Percentiles rank a stretch among this genome's conserved stretches.
Conservation (phyloP, 2,797 vertebrate genomes). For the Amblyopsis hoosieri region DNA sequence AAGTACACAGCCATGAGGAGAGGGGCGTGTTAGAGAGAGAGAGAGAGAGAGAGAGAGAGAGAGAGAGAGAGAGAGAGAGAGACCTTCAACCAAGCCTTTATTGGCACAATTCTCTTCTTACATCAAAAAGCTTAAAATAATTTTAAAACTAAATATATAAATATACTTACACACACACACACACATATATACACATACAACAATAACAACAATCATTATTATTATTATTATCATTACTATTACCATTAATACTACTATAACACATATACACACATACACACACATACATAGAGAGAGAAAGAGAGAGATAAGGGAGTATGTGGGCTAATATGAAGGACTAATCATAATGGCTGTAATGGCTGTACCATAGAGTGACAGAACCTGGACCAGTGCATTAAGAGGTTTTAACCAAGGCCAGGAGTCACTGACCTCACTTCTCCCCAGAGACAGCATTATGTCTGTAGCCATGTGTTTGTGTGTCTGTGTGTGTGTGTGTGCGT, state of each 20-base stretch:
- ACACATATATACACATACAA: too few species aligned
- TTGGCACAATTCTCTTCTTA: too few species aligned
- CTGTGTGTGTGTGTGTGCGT: too few species aligned
- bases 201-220: too few species aligned
- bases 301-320: conserved; percentile 57
- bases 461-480: background rate
- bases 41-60: conserved; percentile 31
- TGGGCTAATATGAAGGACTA: conserved; percentile 67
- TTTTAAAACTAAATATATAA: too few species aligned
- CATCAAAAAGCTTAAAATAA: too few species aligned
- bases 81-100: too few species aligned
- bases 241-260: too few species aligned
- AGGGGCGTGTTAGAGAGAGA: conserved; percentile 34
- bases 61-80: conserved; percentile 45
- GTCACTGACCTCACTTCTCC: conserved; percentile 70
- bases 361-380: conserved; percentile 79
- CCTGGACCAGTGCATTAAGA: conserved; percentile 76
- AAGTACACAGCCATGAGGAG: conserved; percentile 39
- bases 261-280: too few species aligned
- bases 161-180: too few species aligned
- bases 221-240: too few species aligned
- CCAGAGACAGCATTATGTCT: conserved; percentile 66
- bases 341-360: conserved; percentile 77
- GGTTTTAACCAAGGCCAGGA: conserved; percentile 72
- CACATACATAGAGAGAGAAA: conserved; percentile 9